Evolutionary conservation across 1,140 invertebrate species (phyloP), one percentile per base, ranked within the genome.

Genomic region (Antheraea pernyi): DNA sequence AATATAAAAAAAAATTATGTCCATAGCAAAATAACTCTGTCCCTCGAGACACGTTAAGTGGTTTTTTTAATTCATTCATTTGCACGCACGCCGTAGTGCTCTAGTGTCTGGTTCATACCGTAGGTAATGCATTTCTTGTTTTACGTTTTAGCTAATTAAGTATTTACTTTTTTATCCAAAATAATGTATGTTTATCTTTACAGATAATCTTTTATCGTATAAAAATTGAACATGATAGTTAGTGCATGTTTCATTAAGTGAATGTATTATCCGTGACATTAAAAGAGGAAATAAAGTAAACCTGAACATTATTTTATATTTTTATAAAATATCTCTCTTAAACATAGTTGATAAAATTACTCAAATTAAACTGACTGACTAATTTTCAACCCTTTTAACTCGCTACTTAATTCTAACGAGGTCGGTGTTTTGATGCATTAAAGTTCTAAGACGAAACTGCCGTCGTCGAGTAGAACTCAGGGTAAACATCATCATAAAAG

Each of bases 401-500:
- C 68, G 53, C 59, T 62, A 65, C 62, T 60, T 72, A 65, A 61
- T 67, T 68, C 53, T 68, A 68, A 65, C 48, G 65, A 19, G 62
- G 64, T 58, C 46, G 42, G 42, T 53, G 36, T 60, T 67, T 59
- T 48, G 58, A 46, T 39, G 48, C 65, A 66, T 42, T 62, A 69
- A 71, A 74, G 73, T 74, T 69, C 63, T 58, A 62, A 71, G 62
- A 69, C 67, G 36, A 68, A 74, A 64, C 53, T 60, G 53, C 36
- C 37, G 58, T 60, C 65, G 69, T 66, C 36, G 65, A 61, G 62
- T 61, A 42, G 73, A 67, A 64, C 69, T 75, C 71, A 77, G 70
- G 83, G 88, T 86, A 91, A 91, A 91, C 87, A 91, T 86, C 74
- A 75, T 76, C 81, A 86, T 87, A 88, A 88, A 89, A 77, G 77